Evolutionary conservation across 1,140 invertebrate species (phyloP).

Genomic region (Drosophila sturtevanti): DNA sequence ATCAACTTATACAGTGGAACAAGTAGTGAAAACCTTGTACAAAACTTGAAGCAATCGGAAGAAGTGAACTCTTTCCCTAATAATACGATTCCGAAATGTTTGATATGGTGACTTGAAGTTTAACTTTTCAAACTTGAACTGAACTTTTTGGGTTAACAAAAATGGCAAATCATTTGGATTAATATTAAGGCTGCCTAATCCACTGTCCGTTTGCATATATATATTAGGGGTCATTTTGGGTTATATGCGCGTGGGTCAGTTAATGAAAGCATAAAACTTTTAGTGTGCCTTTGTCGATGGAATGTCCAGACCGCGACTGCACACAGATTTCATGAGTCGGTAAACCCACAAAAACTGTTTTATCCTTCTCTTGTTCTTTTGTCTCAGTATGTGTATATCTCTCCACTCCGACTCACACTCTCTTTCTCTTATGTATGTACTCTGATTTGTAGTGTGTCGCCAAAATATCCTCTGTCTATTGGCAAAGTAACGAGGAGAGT

Average conservation of each 20-base stretch:
- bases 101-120: no score
- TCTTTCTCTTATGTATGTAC: conserved; percentile 5
- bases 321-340: conserved; percentile 61
- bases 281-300: conserved; percentile 58
- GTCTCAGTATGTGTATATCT: no score
- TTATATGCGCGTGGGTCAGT: conserved; percentile 55
- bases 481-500: conserved; percentile 92
- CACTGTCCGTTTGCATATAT: conserved; percentile 60
- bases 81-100: no score
- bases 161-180: not conserved
- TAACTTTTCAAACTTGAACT: no score
- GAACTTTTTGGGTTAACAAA: not conserved
- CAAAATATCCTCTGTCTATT: conserved; percentile 92
- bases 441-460: conserved; percentile 87
- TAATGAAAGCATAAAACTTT: conserved; percentile 81
- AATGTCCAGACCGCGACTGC: conserved; percentile 33
- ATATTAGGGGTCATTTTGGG: conserved; percentile 65
- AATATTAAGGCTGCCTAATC: conserved; percentile 21
- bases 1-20: conserved; percentile 26
- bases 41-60: not conserved
- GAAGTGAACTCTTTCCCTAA: not conserved
- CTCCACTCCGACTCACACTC: no score
- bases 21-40: not conserved
- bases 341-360: conserved; percentile 38
- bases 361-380: conserved; percentile 1